phyloP scores from a whole-genome alignment of 1,140 invertebrate genomes.

The Magallana ariakensis region DNA sequence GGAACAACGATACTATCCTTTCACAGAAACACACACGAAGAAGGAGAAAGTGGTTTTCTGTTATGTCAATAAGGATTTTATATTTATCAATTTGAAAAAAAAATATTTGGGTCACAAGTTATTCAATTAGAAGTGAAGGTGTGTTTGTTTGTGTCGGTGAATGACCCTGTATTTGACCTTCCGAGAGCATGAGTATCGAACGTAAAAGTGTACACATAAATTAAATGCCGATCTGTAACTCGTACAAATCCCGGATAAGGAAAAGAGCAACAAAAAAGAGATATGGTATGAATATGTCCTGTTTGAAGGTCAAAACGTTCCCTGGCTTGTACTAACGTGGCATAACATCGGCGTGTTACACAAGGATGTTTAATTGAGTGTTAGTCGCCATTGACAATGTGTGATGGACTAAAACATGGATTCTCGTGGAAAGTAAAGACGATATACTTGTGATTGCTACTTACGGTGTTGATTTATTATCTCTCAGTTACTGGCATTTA shows the following conservation, averaged over 20 bases:
- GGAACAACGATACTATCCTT: neutral
- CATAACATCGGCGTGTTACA: neutral
- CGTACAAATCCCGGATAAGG: constrained; percentile 28
- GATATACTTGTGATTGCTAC: neutral
- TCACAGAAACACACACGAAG: neutral
- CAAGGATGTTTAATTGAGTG: constrained; percentile 3
- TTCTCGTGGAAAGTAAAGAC: neutral
- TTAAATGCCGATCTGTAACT: constrained; percentile 9
- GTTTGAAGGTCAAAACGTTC: neutral
- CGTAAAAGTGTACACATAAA: constrained; percentile 16
- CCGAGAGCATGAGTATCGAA: constrained; percentile 24
- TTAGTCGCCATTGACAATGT: constrained; percentile 22
- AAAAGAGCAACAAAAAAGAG: constrained; percentile 11
- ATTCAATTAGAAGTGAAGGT: neutral
- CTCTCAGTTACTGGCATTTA: neutral
- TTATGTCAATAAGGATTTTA: no score
- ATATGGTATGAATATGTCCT: constrained; percentile 15
- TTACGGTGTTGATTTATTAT: neutral
- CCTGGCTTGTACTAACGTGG: neutral
- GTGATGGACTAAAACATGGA: neutral
- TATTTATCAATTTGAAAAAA: no score
- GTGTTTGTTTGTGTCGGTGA: neutral
- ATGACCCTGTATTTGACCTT: neutral
- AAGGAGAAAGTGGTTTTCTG: neutral
- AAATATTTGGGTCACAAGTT: neutral